Evolutionary conservation across 1,140 invertebrate genomes (phyloP), one percentile per base, ranked within the genome.

Genomic region (Holotrichia oblita): DNA sequence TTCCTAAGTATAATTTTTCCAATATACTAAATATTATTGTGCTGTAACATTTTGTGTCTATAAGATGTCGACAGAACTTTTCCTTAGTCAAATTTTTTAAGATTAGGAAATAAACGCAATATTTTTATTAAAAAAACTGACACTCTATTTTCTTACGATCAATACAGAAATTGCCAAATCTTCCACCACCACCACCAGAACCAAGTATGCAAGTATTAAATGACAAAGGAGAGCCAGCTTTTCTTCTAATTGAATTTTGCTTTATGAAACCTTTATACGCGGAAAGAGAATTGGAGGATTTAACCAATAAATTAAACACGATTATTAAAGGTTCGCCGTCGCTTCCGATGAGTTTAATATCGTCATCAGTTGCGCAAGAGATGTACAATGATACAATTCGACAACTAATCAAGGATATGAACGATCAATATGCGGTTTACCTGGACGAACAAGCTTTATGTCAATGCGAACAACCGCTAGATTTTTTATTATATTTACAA

Each of bases 221-320:
- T 40, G 81, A 84, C 75, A 72, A 80, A 9, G 82, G 82, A 34
- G 79, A 85, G 76, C 83, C 78, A 24, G 80, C 81, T 48, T 84
- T 85, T 78, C 79, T 85, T 22, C 55, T 84, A 34, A 75, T 84
- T 10, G 83, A 85, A 82, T 80, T 85, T 22, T 83, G 83, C 80
- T 64, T 85, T 17, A 76, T 80, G 10, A 81, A 83, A 77, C 81
- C 85, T 8, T 44, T 84, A 0, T 61, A 73, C 12, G 77, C 78
- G 14, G 77, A 78, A 77, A 72, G 80, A 77, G 48, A 80, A 4
- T 22, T 83, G 8, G 82, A 85, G 78, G 83, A 85, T 22, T 17
- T 85, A 55, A 76, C 77, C 24, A 42, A 78, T 14, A 75, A 79
- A 77, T 8, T 78, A 9, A 22, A 55, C 17, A 34, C 20, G 14